Base-by-base conservation (phyloP, 2,113 vertebrate species). In the Marmota monax region DNA sequence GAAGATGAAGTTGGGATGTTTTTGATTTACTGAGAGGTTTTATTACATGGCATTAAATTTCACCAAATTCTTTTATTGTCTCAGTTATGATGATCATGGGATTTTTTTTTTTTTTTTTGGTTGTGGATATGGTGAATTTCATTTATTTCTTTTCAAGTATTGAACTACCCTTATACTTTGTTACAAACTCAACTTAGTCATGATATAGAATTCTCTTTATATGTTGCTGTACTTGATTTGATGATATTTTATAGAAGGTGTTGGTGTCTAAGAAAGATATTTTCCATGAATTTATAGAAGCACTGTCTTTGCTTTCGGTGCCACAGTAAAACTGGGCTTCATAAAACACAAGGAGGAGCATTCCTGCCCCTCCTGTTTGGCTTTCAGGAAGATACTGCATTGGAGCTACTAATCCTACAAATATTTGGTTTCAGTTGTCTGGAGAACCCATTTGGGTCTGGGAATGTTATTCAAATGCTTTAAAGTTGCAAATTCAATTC, bases 81-180 rank as follows among this genome's bases (percentile, higher is more conserved):
- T 63, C 56, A 12, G 0, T 37, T n/a, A 27, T 34, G 25, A 9
- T 1, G 13, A 25, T 63, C 6, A 1, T 1, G 1, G 48, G 37
- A 0, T 11, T 92, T 95, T 67, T 83, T 53, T 65, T n/a, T 65
- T n/a, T 37, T 58, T 58, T 58, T 58, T 58, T 7, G 27, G 18
- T 18, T 25, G 2, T 37, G 58, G 56, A 20, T 73, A 4, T 25
- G 51, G 25, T 45, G 4, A 39, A 18, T 45, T 45, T 11, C 17
- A 12, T 42, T 27, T 48, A 25, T 63, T 87, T 90, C 18, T 56
- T 74, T 76, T 76, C 51, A 65, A 2, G 20, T 80, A 22, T 13
- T 23, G 27, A 61, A 4, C 70, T 2, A 4, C 58, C 34, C 29
- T 84, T 12, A 18, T 51, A 8, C 56, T 70, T 51, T 84, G 29